Evolutionary conservation across 1,140 invertebrate genomes (phyloP), one percentile per base, ranked within the genome.

Genomic region (Eumeta japonica): DNA sequence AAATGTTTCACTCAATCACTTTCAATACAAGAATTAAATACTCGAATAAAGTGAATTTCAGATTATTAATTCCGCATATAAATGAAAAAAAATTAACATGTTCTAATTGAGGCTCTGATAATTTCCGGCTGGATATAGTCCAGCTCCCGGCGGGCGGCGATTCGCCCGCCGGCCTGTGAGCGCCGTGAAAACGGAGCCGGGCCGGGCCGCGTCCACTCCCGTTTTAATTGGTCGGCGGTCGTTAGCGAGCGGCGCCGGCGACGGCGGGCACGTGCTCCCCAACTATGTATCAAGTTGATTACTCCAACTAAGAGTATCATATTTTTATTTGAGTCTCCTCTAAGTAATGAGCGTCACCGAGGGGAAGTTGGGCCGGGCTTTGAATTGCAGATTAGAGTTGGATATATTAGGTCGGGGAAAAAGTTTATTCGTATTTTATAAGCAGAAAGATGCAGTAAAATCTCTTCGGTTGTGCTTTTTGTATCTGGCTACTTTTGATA

Each of bases 241-340:
- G 53, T 54, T 55, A 53, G 47, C 38, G n/a, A n/a, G 40, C 36
- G 5, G 20, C 33, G 37, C 20, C 40, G 35, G 16, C 33, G 37
- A 48, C 39, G 33, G 32, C 7, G 33, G 34, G 46, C 52, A 62
- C 55, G 55, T 56, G 46, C 46, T 28, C 41, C 28, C 13, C 20
- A 24, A 24, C 28, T 45, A 39, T 46, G 46, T 57, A 52, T 55
- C 54, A 52, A 52, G 43, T 58, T 59, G 56, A 59, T 58, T 58
- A 52, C 54, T 54, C 50, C 52, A 59, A 56, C 47, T 59, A 50
- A 47, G 44, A 48, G 52, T 50, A 45, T 49, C 46, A 50, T 51
- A 55, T 55, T 52, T 54, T 52, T 47, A 39, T 53, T 51, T 36
- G 20, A 5, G 20, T 7, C 20, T 7, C n/a, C n/a, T n/a, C n/a